These are phyloP conservation scores for Tetranychus cinnabarinus DNA, from an alignment of 1,140 invertebrate genomes.

Conservation along the genomic window DNA sequence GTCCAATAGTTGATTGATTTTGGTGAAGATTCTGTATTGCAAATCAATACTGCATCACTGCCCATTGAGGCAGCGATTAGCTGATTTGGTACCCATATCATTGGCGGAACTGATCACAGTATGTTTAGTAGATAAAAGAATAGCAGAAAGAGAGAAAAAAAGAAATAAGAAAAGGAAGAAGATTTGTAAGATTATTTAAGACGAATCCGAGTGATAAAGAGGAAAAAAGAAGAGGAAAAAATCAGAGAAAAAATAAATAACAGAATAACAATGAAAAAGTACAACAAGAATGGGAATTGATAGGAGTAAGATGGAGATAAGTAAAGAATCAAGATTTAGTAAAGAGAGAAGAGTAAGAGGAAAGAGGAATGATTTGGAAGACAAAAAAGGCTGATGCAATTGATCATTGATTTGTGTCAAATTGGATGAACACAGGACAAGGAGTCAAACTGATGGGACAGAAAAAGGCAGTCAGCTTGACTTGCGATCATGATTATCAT, in stretches of 20 bases:
- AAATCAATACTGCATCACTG: conserved; percentile 21
- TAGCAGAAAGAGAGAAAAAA: neutral
- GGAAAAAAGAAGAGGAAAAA: neutral
- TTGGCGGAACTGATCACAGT: conserved; percentile 21
- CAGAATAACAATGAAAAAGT: neutral
- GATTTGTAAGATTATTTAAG: neutral
- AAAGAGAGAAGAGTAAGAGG: neutral
- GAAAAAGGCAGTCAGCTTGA: no score
- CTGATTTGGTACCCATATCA: conserved; percentile 26
- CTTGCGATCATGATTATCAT: no score
- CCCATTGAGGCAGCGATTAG: conserved; percentile 22
- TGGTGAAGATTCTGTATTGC: conserved; percentile 20
- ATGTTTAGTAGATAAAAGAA: neutral
- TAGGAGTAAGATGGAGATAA: neutral
- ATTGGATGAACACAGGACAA: neutral
- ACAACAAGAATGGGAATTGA: neutral
- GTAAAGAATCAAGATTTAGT: neutral
- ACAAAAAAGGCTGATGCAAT: neutral
- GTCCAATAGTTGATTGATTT: conserved; percentile 16
- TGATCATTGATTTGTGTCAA: neutral
- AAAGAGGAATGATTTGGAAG: neutral
- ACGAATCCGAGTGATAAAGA: neutral
- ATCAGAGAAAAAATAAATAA: neutral
- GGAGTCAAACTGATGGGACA: no score
- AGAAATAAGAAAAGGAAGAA: neutral